Conservation (phyloP, 2,888 invertebrate genomes). For the Xestia c-nigrum region DNA sequence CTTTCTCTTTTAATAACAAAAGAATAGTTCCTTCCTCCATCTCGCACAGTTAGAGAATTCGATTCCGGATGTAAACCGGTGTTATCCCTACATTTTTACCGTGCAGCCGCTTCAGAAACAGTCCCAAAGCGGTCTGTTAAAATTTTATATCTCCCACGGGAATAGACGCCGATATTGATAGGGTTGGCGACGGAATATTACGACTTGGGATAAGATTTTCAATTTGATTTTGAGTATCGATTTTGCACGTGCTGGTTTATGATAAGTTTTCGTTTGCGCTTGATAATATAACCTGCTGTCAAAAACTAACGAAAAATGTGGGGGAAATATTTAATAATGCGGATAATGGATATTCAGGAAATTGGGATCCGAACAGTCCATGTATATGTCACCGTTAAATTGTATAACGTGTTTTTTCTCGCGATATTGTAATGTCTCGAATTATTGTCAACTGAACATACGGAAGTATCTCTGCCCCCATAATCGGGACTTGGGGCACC, state of each 20-base stretch:
- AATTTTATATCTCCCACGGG: constrained; percentile 58
- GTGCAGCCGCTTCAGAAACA: constrained; percentile 34
- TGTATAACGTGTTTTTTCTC: too few species aligned
- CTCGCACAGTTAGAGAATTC: constrained; percentile 32
- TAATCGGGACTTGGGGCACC: too few species aligned
- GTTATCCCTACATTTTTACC: constrained; percentile 52
- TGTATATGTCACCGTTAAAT: too few species aligned
- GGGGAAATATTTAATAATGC: too few species aligned
- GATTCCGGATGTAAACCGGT: constrained; percentile 60
- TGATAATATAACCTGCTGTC: too few species aligned
- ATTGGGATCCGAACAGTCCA: too few species aligned
- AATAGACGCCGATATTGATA: constrained; percentile 29
- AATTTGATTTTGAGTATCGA: neutral
- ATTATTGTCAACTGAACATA: too few species aligned
- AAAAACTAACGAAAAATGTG: too few species aligned
- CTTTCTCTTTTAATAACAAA: neutral
- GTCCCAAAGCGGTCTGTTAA: constrained; percentile 53
- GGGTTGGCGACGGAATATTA: constrained; percentile 41
- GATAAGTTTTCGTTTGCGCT: too few species aligned
- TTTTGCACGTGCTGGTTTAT: neutral
- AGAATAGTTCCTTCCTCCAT: constrained; percentile 10
- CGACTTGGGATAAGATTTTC: neutral
- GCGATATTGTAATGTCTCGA: too few species aligned
- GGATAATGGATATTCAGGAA: too few species aligned
- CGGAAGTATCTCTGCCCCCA: too few species aligned